Evolutionary conservation across 2,888 invertebrate genomes (phyloP), one percentile per base, ranked within the genome.

Genomic region (Eurois occulta): DNA sequence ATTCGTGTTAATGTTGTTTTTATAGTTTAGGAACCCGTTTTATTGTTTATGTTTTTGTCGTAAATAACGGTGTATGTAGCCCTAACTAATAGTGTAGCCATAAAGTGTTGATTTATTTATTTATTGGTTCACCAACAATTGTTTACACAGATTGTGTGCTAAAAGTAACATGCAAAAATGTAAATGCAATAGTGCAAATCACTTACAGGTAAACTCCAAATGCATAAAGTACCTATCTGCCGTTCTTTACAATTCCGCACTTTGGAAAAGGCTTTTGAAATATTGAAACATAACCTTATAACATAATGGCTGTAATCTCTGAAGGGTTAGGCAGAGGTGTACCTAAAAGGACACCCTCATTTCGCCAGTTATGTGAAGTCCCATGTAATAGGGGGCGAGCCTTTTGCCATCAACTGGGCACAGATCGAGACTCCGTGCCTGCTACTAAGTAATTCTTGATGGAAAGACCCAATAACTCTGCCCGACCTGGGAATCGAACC

Each of bases 1-100:
- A 75, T 64, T 41, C 46, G 55, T 64, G 78, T 82, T 67, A 71
- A 82, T 78, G 70, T 46, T 70, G 32, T 60, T 65, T 43, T 64
- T 81, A 73, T 55, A 55, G 73, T 79, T 67, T 48, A 21, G 43
- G 32, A 41, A 32, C 38, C 41, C 0, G 1, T 24, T 73, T 67
- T 67, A 78, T 41, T 66, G 46, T 73, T 60, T 48, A 32, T 41
- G 38, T 48, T 58, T 78, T n/a, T 48, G 72, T 18, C 43, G 18
- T 74, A 28, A 74, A 74, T 21, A 74, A 60, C 60, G 16, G 28
- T 70, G n/a, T 64, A 43, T 10, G 32, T 35, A 5, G 18, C 21
- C 28, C 28, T 28, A 52, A 72, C 28, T 62, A 32, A 64, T 64
- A 71, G 71, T 71, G 4, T 62, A 60, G 60, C 2, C 64, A 32